Evolutionary conservation across 1,140 invertebrate genomes (phyloP).

Genomic region (Cotesia chilonis): DNA sequence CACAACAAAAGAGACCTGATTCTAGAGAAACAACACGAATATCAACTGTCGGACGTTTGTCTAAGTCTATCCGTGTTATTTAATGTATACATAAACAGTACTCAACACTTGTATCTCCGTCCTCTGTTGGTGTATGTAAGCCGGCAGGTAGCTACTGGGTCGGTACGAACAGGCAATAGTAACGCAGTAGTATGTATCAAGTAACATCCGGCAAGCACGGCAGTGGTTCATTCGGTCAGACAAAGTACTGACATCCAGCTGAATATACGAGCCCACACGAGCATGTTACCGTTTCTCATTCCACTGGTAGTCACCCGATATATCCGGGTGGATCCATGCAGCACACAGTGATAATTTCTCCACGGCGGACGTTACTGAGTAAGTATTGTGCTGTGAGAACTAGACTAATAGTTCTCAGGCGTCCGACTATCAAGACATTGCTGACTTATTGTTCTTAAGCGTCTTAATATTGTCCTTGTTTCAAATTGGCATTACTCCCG

Average conservation of each 20-base stretch:
- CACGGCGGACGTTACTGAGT: conserved; percentile 18
- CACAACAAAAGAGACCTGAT: too few relatives aligned
- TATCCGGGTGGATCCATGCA: conserved; percentile 26
- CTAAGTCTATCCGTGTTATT: too few relatives aligned
- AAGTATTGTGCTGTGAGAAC: conserved; percentile 18
- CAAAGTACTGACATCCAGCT: conserved; percentile 56
- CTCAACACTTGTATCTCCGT: too few relatives aligned
- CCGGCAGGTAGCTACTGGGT: conserved; percentile 1
- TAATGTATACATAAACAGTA: too few relatives aligned
- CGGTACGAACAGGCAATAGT: conserved; percentile 16
- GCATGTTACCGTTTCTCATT: conserved; percentile 14
- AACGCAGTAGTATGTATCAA: conserved; percentile 28
- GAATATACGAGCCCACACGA: conserved; percentile 50
- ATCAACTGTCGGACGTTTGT: too few relatives aligned
- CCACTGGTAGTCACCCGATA: conserved; percentile 25
- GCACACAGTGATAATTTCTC: conserved; percentile 25
- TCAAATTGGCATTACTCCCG: conserved; percentile 17
- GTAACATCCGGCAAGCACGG: conserved; percentile 37
- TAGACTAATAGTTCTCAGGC: conserved; percentile 13
- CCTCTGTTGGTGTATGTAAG: too few relatives aligned
- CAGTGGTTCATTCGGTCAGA: conserved; percentile 51
- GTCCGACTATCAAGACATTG: neutral
- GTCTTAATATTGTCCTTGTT: conserved; percentile 7
- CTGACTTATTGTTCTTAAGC: conserved; percentile 10
- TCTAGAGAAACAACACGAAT: too few relatives aligned